Conservation (phyloP, 2,888 invertebrate species). For the Chloroclysta siterata region DNA sequence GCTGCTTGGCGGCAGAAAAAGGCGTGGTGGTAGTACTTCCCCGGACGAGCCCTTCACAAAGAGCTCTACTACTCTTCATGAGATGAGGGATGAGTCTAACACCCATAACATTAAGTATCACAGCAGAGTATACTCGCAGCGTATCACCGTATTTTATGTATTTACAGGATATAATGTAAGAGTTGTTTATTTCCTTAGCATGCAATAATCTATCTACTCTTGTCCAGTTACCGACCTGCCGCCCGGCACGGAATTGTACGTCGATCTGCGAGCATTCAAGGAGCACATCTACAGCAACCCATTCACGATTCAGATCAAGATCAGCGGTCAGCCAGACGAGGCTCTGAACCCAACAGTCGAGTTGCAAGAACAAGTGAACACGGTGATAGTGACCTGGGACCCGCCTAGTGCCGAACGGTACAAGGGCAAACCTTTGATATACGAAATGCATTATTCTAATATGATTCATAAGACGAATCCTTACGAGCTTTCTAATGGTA, state of each 20-base stretch:
- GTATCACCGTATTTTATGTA: no score
- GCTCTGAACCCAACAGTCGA: conserved; percentile 77
- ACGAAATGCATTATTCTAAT: conserved; percentile 90
- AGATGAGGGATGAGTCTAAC: no score
- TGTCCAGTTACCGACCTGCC: conserved; percentile 81
- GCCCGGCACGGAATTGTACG: conserved; percentile 75
- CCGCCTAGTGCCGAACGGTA: conserved; percentile 85
- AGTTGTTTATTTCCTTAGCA: background rate
- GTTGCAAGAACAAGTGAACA: conserved; percentile 82
- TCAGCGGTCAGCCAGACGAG: conserved; percentile 81
- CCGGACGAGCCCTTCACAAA: no score
- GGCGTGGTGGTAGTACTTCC: no score
- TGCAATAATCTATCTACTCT: background rate
- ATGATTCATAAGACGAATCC: conserved; percentile 55
- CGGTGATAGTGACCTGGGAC: conserved; percentile 88
- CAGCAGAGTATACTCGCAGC: no score
- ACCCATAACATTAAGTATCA: no score
- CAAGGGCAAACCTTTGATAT: conserved; percentile 72
- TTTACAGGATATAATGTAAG: no score
- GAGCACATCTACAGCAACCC: conserved; percentile 84
- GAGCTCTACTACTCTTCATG: no score
- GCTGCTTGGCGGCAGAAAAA: no score
- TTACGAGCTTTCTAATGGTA: conserved; percentile 85
- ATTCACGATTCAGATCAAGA: conserved; percentile 72
- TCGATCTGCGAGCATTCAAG: conserved; percentile 87